A percentile compares a stretch with the other conserved stretches of the same genome.
Evolutionary conservation across 2,113 vertebrate genomes (phyloP).

Genomic region (Taxidea taxus): DNA sequence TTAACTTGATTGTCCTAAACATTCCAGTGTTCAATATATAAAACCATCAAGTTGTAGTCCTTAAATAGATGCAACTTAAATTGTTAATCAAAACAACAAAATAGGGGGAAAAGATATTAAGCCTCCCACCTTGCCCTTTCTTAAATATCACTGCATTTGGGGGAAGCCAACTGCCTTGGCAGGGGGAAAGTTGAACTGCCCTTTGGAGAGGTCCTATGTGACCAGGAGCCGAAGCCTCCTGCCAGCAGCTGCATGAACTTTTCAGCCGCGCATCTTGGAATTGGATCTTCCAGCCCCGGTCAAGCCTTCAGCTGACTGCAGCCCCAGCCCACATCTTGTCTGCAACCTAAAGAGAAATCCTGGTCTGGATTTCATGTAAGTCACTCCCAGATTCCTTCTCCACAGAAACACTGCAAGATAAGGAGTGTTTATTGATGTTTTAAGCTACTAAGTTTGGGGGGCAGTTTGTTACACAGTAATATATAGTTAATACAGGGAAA

Average conservation of each 20-base stretch:
- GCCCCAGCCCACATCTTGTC: background rate
- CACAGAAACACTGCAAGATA: background rate
- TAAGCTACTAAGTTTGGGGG: background rate
- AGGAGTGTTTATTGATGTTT: background rate
- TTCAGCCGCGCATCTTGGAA: background rate
- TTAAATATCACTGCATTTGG: background rate
- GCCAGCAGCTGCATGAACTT: background rate
- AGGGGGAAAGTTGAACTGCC: background rate
- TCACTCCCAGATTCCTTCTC: background rate
- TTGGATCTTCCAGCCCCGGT: background rate
- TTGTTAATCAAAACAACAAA: background rate
- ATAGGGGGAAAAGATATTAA: background rate
- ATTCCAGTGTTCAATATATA: background rate
- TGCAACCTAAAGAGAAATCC: background rate
- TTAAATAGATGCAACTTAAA: background rate
- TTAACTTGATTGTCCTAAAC: background rate
- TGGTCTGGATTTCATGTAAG: background rate
- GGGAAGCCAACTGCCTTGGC: background rate
- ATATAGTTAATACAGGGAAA: background rate
- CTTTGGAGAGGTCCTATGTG: background rate
- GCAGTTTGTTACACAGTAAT: background rate
- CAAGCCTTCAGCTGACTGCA: background rate
- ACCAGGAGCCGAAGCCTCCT: background rate
- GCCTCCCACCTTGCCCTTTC: background rate
- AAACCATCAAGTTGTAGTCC: background rate